Evolutionary conservation across 2,113 vertebrate species (phyloP).

Genomic region (Bungarus multicinctus): DNA sequence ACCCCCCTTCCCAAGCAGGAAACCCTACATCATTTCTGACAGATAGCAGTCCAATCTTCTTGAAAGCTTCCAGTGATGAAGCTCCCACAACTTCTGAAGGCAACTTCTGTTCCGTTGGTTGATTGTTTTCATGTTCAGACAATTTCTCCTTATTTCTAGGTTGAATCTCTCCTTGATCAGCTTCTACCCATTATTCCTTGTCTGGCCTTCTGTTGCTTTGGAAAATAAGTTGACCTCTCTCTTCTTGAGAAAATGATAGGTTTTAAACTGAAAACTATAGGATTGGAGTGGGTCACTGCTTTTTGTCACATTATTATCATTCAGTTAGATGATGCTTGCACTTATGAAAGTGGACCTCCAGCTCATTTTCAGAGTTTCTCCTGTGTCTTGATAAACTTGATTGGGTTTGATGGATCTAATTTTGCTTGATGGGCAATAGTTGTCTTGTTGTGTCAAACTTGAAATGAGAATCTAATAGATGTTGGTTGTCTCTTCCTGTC

Average conservation of each 20-base stretch:
- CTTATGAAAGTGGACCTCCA: neutral
- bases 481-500: neutral
- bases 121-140: too few relatives aligned
- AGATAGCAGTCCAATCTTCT: too few relatives aligned
- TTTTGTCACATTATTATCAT: neutral
- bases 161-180: too few relatives aligned
- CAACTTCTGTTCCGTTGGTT: too few relatives aligned
- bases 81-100: too few relatives aligned
- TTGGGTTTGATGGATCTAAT: neutral
- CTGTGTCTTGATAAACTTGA: neutral
- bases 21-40: too few relatives aligned
- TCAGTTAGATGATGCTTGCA: neutral
- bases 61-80: too few relatives aligned
- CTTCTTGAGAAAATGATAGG: neutral
- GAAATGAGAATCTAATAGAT: neutral
- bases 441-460: neutral
- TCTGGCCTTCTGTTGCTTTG: too few relatives aligned
- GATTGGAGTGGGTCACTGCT: neutral
- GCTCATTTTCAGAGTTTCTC: neutral
- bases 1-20: too few relatives aligned
- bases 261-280: neutral
- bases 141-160: too few relatives aligned
- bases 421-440: neutral
- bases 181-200: too few relatives aligned
- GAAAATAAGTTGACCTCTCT: too few relatives aligned